Conservation (phyloP, 2,113 vertebrate genomes). For the Syrmaticus mikado region DNA sequence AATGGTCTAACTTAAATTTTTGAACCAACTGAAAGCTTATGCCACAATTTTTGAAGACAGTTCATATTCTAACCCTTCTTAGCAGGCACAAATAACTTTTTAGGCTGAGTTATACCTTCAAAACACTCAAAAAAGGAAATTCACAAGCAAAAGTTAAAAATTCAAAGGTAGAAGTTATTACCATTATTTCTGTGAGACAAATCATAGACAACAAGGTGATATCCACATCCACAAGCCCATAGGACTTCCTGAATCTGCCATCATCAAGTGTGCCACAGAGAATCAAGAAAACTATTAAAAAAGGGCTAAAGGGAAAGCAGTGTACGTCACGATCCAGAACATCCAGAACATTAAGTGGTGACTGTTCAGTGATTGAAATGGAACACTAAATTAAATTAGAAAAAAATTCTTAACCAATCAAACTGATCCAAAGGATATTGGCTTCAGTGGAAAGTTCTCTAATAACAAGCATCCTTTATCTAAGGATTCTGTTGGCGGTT, state of each 20-base stretch:
- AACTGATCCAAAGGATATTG: neutral
- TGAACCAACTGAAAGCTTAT: neutral
- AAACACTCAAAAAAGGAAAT: neutral
- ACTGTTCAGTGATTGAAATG: neutral
- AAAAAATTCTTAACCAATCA: fast-evolving
- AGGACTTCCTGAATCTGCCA: neutral
- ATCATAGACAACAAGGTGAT: neutral
- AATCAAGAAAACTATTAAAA: neutral
- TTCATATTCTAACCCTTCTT: neutral
- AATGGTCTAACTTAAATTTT: neutral
- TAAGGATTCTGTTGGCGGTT: neutral
- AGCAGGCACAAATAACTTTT: neutral
- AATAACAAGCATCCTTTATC: neutral
- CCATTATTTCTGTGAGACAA: neutral
- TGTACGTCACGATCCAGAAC: neutral
- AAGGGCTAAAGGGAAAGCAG: neutral
- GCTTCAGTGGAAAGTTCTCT: neutral
- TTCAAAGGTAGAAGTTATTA: neutral
- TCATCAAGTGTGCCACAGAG: neutral
- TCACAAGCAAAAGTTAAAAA: neutral
- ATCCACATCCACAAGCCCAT: neutral
- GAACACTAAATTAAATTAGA: neutral
- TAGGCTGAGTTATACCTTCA: neutral
- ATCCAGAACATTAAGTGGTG: neutral
- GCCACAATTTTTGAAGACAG: neutral